These are phyloP conservation scores for Eriosoma lanigerum DNA, from an alignment of 1,140 invertebrate genomes.

Conservation along the genomic window DNA sequence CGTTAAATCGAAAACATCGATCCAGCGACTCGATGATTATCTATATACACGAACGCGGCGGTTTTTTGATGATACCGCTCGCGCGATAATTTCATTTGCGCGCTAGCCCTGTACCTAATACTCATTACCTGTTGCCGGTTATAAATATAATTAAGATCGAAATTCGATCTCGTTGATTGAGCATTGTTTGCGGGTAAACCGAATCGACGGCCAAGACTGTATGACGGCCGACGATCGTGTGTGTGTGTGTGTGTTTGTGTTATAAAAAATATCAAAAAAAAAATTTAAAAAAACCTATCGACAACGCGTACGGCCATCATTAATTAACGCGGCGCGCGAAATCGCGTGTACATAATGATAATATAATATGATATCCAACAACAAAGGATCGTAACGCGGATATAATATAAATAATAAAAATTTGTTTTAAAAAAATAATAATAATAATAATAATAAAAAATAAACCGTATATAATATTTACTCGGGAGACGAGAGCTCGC, in stretches of 20 bases:
- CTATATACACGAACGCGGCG: background rate
- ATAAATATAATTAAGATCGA: conserved; percentile 47
- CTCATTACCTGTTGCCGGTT: too few relatives aligned
- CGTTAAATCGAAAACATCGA: background rate
- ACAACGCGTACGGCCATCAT: conserved; percentile 17
- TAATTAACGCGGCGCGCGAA: conserved; percentile 47
- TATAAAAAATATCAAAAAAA: background rate
- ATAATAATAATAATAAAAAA: background rate
- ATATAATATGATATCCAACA: background rate
- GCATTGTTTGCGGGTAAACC: conserved; percentile 44
- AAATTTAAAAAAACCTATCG: background rate
- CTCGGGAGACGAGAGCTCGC: background rate
- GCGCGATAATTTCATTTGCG: background rate
- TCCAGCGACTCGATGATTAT: too few relatives aligned
- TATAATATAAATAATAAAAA: background rate
- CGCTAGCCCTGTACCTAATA: too few relatives aligned
- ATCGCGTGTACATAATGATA: background rate
- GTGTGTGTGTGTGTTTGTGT: background rate
- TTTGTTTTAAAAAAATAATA: too few relatives aligned
- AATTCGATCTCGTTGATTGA: conserved; percentile 49
- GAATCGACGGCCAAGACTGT: background rate
- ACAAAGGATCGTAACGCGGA: conserved; percentile 32
- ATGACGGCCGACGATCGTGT: background rate
- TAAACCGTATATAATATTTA: background rate
- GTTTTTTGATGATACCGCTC: background rate